phyloP scores from a whole-genome alignment of 1,140 invertebrate genomes.

The Cotesia vestalis region DNA sequence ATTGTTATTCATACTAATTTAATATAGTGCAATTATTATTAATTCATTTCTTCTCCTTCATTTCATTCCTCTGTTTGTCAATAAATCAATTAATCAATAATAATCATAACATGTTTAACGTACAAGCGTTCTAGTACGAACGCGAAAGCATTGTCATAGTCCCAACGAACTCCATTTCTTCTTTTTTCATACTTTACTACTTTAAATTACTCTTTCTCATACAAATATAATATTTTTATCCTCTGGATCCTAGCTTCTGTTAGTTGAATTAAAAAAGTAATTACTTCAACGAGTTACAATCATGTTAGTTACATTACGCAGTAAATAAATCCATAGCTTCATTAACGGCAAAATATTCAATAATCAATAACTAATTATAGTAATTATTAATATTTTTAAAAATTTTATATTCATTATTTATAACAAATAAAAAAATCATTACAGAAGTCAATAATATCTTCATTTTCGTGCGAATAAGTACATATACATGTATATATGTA shows the following conservation, averaged over 20 bases:
- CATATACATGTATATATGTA: conserved; percentile 36
- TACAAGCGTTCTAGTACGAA: conserved; percentile 26
- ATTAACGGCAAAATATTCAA: no score
- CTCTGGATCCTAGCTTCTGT: conserved; percentile 18
- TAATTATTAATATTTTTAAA: no score
- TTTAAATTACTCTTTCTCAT: conserved; percentile 5
- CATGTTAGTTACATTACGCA: no score
- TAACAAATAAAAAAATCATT: background rate
- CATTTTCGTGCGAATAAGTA: conserved; percentile 31
- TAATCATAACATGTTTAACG: conserved; percentile 41
- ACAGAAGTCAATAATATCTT: background rate
- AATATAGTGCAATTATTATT: conserved; percentile 47
- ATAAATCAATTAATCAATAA: conserved; percentile 29
- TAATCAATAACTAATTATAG: no score
- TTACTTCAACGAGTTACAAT: background rate
- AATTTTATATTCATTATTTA: no score
- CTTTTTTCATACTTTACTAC: conserved; percentile 27
- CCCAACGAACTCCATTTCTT: no score
- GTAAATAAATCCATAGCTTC: no score
- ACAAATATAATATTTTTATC: conserved; percentile 27
- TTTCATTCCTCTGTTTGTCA: conserved; percentile 34
- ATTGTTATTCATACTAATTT: conserved; percentile 45
- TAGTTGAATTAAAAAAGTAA: background rate
- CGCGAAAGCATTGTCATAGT: conserved; percentile 27
- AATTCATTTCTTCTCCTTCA: conserved; percentile 22